Evolutionary conservation across 2,113 vertebrate genomes (phyloP).

Genomic region (Trematocara zebra): DNA sequence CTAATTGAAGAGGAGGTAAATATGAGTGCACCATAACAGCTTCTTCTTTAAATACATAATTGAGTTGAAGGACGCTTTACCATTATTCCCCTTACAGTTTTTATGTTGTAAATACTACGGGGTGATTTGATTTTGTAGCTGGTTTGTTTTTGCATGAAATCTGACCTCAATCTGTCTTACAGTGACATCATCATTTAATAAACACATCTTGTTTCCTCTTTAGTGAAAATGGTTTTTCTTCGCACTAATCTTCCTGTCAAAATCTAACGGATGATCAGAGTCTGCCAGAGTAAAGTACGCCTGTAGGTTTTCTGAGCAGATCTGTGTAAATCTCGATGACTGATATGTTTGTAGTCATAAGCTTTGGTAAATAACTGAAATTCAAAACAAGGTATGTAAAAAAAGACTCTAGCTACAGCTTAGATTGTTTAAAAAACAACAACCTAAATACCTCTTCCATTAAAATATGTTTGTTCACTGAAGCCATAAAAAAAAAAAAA

Average conservation of each 20-base stretch:
- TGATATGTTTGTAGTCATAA: not conserved
- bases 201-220: not conserved
- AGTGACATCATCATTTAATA: not conserved
- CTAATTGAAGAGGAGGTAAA: not conserved
- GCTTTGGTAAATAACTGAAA: not conserved
- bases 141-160: not conserved
- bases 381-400: not conserved
- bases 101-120: not conserved
- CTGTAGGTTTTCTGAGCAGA: not conserved
- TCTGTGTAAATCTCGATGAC: not conserved
- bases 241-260: not conserved
- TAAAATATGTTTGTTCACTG: not conserved
- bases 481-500: not conserved
- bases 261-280: not conserved
- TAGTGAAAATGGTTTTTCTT: not conserved
- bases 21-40: not conserved
- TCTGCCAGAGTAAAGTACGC: not conserved
- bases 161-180: not conserved
- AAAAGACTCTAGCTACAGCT: not conserved
- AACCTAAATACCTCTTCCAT: not conserved
- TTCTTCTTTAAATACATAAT: not conserved
- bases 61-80: not conserved
- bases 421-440: not conserved
- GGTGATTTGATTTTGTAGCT: not conserved
- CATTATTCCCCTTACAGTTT: not conserved